Percentiles rank a stretch among this genome's conserved stretches.
phyloP scores from a whole-genome alignment of 2,888 invertebrate genomes.

The Epicampocera succincta region DNA sequence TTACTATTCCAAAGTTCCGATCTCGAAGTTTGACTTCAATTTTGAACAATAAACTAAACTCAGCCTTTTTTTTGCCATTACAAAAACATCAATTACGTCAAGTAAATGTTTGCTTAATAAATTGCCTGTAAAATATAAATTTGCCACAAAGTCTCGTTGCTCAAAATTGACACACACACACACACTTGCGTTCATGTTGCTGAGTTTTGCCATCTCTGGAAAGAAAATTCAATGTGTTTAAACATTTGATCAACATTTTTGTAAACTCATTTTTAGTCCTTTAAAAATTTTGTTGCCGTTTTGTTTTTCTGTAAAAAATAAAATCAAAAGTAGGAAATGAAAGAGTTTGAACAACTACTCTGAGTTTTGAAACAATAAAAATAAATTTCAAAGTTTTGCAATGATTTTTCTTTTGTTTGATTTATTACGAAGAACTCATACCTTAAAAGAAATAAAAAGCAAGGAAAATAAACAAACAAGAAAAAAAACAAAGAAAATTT shows the following conservation, averaged over 20 bases:
- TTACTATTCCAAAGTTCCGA: constrained; percentile 9
- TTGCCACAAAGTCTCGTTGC: constrained; percentile 37
- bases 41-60: constrained; percentile 36
- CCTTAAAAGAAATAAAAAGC: not conserved
- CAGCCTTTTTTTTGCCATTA: constrained; percentile 31
- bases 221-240: constrained; percentile 56
- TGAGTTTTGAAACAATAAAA: constrained; percentile 54
- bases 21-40: constrained; percentile 42
- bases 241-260: constrained; percentile 58
- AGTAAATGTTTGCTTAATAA: constrained; percentile 67
- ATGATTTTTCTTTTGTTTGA: constrained; percentile 56
- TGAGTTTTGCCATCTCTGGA: not conserved
- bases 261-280: not conserved
- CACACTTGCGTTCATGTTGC: no score
- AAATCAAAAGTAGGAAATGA: not conserved
- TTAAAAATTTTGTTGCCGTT: not conserved
- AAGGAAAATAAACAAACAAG: not conserved
- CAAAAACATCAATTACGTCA: constrained; percentile 65
- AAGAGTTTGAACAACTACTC: constrained; percentile 15
- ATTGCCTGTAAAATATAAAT: constrained; percentile 67
- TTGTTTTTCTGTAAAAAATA: not conserved
- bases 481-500: not conserved
- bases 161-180: not conserved
- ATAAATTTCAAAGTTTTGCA: constrained; percentile 67
- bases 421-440: constrained; percentile 54